Evolutionary conservation across 2,888 invertebrate genomes (phyloP), one percentile per base, ranked within the genome.

Genomic region (Drosophila putrida): DNA sequence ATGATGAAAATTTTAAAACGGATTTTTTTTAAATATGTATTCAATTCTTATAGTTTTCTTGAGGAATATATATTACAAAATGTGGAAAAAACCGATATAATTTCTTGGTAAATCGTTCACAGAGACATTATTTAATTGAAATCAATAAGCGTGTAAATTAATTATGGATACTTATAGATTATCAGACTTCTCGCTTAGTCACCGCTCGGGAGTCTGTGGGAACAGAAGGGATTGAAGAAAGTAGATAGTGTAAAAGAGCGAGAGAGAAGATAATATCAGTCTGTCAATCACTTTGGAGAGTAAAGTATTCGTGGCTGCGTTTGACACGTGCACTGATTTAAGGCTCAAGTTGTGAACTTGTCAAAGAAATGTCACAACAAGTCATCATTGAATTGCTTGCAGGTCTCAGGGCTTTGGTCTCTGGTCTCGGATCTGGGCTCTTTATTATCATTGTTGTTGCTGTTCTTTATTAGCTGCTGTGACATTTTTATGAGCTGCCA

Each of bases 401-500:
- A 25, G 39, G 28, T 44, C 36, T 33, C 35, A 36, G 20, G 1
- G 20, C 20, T 20, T 2, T 20, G 20, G 2, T 2, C 20, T 20
- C 20, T 20, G 20, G 20, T 2, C 20, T 20, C 20, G 20, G 20
- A 20, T 20, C 20, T 20, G 20, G 20, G 47, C 36, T 33, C 35
- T 39, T 74, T 27, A 31, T 33, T 57, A 35, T 49, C 15, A 9
- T 13, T 59, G 8, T 38, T 35, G 57, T 39, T 63, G 28, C 43
- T 57, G 44, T 51, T 75, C 71, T 82, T 88, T 79, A 84, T 87
- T 63, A 77, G 75, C 66, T 75, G 67, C 70, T 79, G 77, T 90
- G 89, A 88, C 88, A 90, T 74, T 90, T 90, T 90, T 90, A 88
- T 88, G 80, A 90, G 83, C 76, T 80, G 88, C 58, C 80, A 75